Evolutionary conservation across 1,140 invertebrate species (phyloP).

Genomic region (Drosophila funebris): DNA sequence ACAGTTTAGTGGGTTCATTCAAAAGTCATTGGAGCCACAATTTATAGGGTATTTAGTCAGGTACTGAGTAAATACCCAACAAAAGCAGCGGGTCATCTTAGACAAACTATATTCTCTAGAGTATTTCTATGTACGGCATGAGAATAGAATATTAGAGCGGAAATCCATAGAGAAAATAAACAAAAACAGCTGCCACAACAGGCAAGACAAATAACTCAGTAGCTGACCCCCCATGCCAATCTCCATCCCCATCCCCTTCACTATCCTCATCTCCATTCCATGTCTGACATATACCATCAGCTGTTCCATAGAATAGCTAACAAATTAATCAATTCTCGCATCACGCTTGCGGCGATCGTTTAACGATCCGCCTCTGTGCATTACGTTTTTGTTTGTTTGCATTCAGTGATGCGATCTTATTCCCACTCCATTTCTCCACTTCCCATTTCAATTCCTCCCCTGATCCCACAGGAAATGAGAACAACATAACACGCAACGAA

Average conservation of each 20-base stretch:
- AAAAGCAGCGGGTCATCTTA: too few species aligned
- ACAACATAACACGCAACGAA: conserved; percentile 20
- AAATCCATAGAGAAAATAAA: conserved; percentile 69
- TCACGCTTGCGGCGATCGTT: conserved; percentile 25
- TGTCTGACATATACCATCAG: conserved; percentile 68
- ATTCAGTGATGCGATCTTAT: conserved; percentile 70
- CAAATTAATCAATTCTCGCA: conserved; percentile 78
- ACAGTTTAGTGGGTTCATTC: not conserved
- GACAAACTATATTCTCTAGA: not conserved
- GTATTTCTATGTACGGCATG: not conserved
- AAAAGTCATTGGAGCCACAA: conserved; percentile 14
- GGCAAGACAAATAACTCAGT: conserved; percentile 65
- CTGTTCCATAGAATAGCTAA: conserved; percentile 44
- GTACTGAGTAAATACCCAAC: too few species aligned
- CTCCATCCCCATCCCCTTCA: not conserved
- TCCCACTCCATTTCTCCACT: conserved; percentile 26
- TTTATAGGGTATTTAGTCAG: conserved; percentile 56
- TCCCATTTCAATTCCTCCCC: not conserved
- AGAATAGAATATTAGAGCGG: conserved; percentile 14
- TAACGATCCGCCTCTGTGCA: conserved; percentile 27
- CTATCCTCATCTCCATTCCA: not conserved
- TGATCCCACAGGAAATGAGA: conserved; percentile 45
- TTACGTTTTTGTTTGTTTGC: conserved; percentile 40
- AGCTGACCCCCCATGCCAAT: not conserved
- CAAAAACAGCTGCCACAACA: conserved; percentile 63